Evolutionary conservation across 2,113 vertebrate species (phyloP).

Genomic region (Notarius lentiginosus): DNA sequence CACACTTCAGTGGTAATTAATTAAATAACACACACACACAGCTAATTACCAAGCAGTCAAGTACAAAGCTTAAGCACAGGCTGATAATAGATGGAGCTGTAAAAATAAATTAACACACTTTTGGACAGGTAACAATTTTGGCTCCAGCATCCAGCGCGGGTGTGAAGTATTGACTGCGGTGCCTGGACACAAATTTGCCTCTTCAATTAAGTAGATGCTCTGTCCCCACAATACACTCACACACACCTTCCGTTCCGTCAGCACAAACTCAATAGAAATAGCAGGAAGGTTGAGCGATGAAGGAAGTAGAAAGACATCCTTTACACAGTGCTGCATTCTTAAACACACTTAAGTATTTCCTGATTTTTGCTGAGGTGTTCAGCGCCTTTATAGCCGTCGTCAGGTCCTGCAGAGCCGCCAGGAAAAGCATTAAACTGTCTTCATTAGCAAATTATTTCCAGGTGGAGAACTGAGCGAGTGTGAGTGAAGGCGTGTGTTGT

Average conservation of each 20-base stretch:
- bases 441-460: slow-evolving; percentile 66
- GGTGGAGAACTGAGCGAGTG: slow-evolving; percentile 27
- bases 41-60: background rate
- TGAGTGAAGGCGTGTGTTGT: background rate
- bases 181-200: slow-evolving; percentile 43
- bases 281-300: background rate
- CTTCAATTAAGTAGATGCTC: slow-evolving; percentile 66
- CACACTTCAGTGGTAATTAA: background rate
- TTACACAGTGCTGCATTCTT: slow-evolving; percentile 13
- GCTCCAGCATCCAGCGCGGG: slow-evolving; percentile 13
- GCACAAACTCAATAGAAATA: slow-evolving; percentile 58
- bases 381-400: slow-evolving; percentile 58
- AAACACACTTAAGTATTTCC: background rate
- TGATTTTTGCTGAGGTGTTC: slow-evolving; percentile 55
- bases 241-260: slow-evolving; percentile 56
- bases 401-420: slow-evolving; percentile 64
- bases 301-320: background rate
- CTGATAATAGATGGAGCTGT: slow-evolving; percentile 15
- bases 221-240: background rate
- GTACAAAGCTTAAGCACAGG: background rate
- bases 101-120: slow-evolving; percentile 12
- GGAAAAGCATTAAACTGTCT: slow-evolving; percentile 65
- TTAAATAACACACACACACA: background rate
- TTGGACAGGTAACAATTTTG: slow-evolving; percentile 15
- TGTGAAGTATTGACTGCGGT: slow-evolving; percentile 50